phyloP scores from a whole-genome alignment of 2,888 invertebrate genomes.

The Lobophora halterata region DNA sequence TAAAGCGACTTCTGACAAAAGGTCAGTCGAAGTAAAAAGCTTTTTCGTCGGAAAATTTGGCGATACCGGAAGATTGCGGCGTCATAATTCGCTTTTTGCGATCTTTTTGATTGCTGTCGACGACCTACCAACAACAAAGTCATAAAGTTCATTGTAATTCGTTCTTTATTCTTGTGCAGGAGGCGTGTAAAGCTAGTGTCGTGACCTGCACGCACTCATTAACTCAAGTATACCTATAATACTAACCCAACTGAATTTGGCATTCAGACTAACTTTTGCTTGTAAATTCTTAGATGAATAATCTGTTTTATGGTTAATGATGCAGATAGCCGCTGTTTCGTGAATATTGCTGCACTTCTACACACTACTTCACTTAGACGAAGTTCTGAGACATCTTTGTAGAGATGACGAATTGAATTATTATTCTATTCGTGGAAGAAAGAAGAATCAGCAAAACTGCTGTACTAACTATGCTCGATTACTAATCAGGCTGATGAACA shows the following conservation, averaged over 20 bases:
- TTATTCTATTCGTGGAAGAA: neutral
- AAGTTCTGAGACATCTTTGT: no score
- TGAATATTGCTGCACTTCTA: slow-evolving; percentile 3
- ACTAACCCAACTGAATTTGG: neutral
- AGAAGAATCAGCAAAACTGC: neutral
- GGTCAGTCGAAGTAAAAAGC: slow-evolving; percentile 17
- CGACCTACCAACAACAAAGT: slow-evolving; percentile 10
- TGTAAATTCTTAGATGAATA: slow-evolving; percentile 12
- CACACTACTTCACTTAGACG: no score
- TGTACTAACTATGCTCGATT: slow-evolving; percentile 7
- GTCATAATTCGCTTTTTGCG: slow-evolving; percentile 17
- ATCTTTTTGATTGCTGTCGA: slow-evolving; percentile 16
- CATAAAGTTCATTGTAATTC: slow-evolving; percentile 17
- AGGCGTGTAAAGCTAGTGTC: slow-evolving; percentile 16
- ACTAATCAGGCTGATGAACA: slow-evolving; percentile 4
- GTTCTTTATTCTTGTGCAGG: slow-evolving; percentile 15
- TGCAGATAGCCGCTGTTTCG: slow-evolving; percentile 7
- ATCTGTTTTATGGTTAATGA: slow-evolving; percentile 11
- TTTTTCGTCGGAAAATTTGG: slow-evolving; percentile 16
- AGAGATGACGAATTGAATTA: no score
- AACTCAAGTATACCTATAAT: neutral
- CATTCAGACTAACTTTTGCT: slow-evolving; percentile 5
- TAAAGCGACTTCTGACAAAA: slow-evolving; percentile 11
- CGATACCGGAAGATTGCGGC: slow-evolving; percentile 17
- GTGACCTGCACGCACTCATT: slow-evolving; percentile 8